Evolutionary conservation across 1,140 invertebrate genomes (phyloP), one percentile per base, ranked within the genome.

Genomic region (Hormaphis cornu): DNA sequence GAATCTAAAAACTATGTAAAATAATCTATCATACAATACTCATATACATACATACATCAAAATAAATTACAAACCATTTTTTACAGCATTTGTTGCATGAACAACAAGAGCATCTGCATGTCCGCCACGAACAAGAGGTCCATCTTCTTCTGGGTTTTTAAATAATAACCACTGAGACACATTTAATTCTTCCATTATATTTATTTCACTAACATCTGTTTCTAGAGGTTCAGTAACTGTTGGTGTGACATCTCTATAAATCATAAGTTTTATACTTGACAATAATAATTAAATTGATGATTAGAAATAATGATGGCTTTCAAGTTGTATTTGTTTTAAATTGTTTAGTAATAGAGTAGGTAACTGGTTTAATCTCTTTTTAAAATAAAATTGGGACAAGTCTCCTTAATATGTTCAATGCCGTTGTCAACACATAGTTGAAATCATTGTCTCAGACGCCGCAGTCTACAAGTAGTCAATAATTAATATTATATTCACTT

Each of bases 61-160:
- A 40, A 22, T 18, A 24, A 69, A 63, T 63, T 46, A 58, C 63
- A 73, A 79, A 87, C 87, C 87, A 82, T 90, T 88, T 84, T 91
- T 94, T 75, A 88, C 89, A 61, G 89, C 89, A 80, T 92, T 91
- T 54, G 93, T 95, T 20, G 95, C 95, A 76, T 94, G 89, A 69
- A 97, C 90, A 70, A 97, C 87, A 26, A 98, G 83, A 2, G 92
- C 93, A 79, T 97, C 93, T 0, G 93, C 86, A 73, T 89, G 84
- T 37, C 94, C 95, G 9, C 93, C 94, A 59, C 91, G 83, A 42
- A 97, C 87, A 73, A 94, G 91, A 0, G 91, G 89, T 8, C 89
- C 89, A 71, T 93, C 90, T 76, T 93, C 90, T 20, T 87, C 84
- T 1, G 81, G 77, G 74, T 89, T 89, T 75, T 90, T 90, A 48